A percentile compares a stretch with the other conserved stretches of the same genome.
These are phyloP conservation scores for Porites lobata DNA, from an alignment of 92 coral and sea anemone genomes.

Conservation along the genomic window DNA sequence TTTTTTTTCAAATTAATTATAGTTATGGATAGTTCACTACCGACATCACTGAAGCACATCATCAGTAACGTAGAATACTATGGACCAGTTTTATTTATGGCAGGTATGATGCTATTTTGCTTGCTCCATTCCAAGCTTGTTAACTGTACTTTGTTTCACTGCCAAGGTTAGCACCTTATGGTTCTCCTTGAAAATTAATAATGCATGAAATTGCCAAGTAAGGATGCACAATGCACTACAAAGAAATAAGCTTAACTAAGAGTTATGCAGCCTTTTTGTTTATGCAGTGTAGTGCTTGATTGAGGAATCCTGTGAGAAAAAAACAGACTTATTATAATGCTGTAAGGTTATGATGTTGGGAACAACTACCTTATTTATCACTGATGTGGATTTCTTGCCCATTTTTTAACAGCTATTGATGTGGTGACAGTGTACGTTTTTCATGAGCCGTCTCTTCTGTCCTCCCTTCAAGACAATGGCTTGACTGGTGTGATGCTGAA, in stretches of 20 bases:
- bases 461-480: slow-evolving; percentile 97
- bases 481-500: slow-evolving; percentile 96
- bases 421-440: slow-evolving; percentile 98
- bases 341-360: no score
- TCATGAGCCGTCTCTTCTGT: slow-evolving; percentile 96
- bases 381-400: background rate
- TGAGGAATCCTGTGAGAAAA: no score
- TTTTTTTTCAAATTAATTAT: background rate
- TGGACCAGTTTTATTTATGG: slow-evolving; percentile 96
- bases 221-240: no score
- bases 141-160: background rate
- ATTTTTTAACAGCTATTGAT: slow-evolving; percentile 84
- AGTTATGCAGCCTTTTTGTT: no score
- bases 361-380: no score
- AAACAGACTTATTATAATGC: no score
- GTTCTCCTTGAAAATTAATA: no score
- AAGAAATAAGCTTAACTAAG: no score
- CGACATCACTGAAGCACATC: slow-evolving; percentile 92
- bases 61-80: slow-evolving; percentile 99
- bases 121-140: background rate
- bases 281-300: no score
- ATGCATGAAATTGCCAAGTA: no score
- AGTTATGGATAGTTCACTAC: slow-evolving; percentile 99
- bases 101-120: slow-evolving; percentile 71
- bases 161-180: no score